Evolutionary conservation across 1,140 invertebrate species (phyloP), one percentile per base, ranked within the genome.

Genomic region (Telenomus remus): DNA sequence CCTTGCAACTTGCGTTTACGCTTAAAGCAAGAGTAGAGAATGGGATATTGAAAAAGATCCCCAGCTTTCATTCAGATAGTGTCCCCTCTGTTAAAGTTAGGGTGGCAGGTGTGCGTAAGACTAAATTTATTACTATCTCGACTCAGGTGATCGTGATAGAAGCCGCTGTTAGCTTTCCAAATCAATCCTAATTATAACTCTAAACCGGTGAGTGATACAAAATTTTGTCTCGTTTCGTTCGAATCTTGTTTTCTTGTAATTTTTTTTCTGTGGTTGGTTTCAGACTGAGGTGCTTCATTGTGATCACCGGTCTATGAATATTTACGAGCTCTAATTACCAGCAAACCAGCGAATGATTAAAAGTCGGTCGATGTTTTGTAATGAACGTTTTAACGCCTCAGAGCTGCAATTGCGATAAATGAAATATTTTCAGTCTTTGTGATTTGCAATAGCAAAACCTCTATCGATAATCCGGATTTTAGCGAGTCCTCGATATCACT

Each of bases 21-120:
- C 51, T 14, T 11, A 47, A 61, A 1, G 66, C 44, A 11, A 51
- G 37, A 33, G 6, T 14, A 35, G 50, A 71, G 68, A 71, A 71
- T 71, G 15, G 68, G 59, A 71, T 71, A 71, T 71, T 83, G 81
- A 83, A 83, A 83, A 82, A 83, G 19, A 27, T 81, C 78, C 70
- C 79, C 50, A 78, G 11, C 73, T 81, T 79, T 75, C 73, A 74
- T 75, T 77, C 71, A 77, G 69, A 64, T 59, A 49, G 63, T 64
- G 19, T 54, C 61, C 50, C 59, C 33, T 49, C n/a, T 60, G 14
- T 4, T 14, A 27, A 16, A 35, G 47, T 49, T 44, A 65, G 61
- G 61, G 61, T 65, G 51, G 51, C 61, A 65, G 61, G 61, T 55
- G 61, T 34, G 27, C 14, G 35, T 33, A 5, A 49, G 6, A 43